Evolutionary conservation across 2,888 invertebrate species (phyloP).

Genomic region (Drosophila mettleri): DNA sequence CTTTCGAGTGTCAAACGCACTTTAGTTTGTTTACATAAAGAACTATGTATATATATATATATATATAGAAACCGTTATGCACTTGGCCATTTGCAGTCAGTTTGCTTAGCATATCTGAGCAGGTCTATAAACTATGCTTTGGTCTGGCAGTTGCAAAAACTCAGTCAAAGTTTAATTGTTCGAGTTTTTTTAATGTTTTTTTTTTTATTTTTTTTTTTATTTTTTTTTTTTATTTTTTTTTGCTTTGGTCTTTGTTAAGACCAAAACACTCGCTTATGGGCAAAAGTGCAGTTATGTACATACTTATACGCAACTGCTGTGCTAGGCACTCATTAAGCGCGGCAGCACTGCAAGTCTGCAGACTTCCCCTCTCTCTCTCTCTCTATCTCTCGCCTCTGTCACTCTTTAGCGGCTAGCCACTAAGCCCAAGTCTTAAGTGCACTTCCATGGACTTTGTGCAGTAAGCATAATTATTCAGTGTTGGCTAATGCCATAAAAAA

Average conservation of each 20-base stretch:
- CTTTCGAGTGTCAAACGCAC: conserved; percentile 33
- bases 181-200: conserved; percentile 32
- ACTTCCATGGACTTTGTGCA: conserved; percentile 27
- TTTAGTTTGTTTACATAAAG: neutral
- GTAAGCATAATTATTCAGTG: conserved; percentile 46
- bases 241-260: conserved; percentile 38
- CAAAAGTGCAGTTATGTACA: conserved; percentile 16
- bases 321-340: conserved; percentile 42
- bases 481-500: conserved; percentile 25
- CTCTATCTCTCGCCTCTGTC: neutral
- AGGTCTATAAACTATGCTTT: conserved; percentile 53
- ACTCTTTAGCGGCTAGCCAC: conserved; percentile 34
- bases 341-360: conserved; percentile 16
- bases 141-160: conserved; percentile 62
- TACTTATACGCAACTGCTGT: conserved; percentile 23
- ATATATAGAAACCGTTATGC: conserved; percentile 14
- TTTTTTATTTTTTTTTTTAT: neutral
- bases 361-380: neutral
- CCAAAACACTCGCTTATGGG: conserved; percentile 28
- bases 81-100: conserved; percentile 36
- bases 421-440: conserved; percentile 64
- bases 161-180: conserved; percentile 78
- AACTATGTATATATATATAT: neutral
- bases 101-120: conserved; percentile 58
- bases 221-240: conserved; percentile 37